phyloP scores from a whole-genome alignment of 2,113 vertebrate species.

The Oryzias curvinotus region DNA sequence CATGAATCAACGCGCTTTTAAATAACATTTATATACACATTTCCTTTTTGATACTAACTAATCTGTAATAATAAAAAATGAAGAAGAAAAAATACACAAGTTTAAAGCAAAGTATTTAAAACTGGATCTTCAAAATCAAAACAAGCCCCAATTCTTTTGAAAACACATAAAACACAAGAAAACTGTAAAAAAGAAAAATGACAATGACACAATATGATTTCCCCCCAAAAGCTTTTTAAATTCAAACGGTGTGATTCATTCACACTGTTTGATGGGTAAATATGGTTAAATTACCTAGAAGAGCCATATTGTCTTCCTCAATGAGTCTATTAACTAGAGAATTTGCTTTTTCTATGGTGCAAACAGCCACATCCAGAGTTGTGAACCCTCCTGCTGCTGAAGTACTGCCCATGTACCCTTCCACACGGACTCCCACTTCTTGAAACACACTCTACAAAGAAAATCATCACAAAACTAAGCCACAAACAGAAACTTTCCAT shows the following conservation, averaged over 20 bases:
- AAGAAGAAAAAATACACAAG: neutral
- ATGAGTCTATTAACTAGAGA: slow-evolving; percentile 92
- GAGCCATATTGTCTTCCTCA: slow-evolving; percentile 86
- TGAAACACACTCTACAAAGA: slow-evolving; percentile 86
- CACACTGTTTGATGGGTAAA: neutral
- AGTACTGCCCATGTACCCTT: slow-evolving; percentile 91
- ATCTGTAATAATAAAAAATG: no score
- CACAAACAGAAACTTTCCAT: no score
- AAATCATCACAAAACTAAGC: neutral
- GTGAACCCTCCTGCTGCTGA: slow-evolving; percentile 83
- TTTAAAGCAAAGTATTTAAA: neutral
- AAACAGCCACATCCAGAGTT: slow-evolving; percentile 90
- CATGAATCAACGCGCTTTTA: no score
- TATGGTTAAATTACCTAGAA: slow-evolving; percentile 80
- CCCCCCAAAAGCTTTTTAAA: no score
- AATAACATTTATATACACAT: no score
- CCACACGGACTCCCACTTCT: slow-evolving; percentile 88
- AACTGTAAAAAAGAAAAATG: no score
- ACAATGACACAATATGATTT: no score
- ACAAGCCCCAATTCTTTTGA: no score
- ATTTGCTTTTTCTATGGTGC: slow-evolving; percentile 98
- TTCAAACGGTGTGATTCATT: neutral
- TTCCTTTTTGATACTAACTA: no score
- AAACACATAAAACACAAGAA: no score
- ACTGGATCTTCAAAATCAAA: no score